A percentile compares a stretch with the other conserved stretches of the same genome.
Conservation (phyloP, 2,797 vertebrate species). For the Heteromormyrus szaboi region DNA sequence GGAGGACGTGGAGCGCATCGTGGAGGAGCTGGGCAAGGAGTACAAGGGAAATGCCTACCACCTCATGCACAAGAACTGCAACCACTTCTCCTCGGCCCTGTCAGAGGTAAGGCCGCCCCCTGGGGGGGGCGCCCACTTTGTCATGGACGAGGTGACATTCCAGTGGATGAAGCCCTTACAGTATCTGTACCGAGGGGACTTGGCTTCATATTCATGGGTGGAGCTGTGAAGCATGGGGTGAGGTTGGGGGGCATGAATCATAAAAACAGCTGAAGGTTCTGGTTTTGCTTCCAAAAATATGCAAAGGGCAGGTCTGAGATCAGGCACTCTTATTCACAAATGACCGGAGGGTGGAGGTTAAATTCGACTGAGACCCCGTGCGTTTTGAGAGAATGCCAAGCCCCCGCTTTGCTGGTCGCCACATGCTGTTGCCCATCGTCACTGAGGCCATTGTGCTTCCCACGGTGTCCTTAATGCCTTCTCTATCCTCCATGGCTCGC, state of each 20-base stretch:
- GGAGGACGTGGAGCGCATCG: constrained; percentile 92
- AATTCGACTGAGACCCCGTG: not conserved
- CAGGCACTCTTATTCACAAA: not conserved
- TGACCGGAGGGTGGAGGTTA: not conserved
- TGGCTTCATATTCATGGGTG: not conserved
- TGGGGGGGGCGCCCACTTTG: not conserved
- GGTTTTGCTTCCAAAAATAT: not conserved
- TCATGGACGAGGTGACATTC: not conserved
- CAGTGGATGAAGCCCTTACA: not conserved
- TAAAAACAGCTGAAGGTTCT: not conserved
- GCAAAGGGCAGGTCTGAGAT: not conserved
- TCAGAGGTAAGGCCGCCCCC: constrained; percentile 73
- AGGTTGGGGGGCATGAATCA: not conserved
- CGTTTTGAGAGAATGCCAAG: not conserved
- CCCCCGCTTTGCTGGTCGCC: not conserved
- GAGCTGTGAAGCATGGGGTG: not conserved
- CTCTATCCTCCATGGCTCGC: not conserved
- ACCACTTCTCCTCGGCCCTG: constrained; percentile 94
- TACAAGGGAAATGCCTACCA: constrained; percentile 98
- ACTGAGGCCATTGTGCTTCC: not conserved
- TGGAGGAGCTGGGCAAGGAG: constrained; percentile 96
- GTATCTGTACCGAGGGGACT: not conserved
- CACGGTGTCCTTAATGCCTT: not conserved
- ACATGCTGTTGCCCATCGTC: not conserved
- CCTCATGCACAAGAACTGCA: constrained; percentile 99